phyloP scores from a whole-genome alignment of 2,113 vertebrate genomes.

The Sisor rabdophorus region DNA sequence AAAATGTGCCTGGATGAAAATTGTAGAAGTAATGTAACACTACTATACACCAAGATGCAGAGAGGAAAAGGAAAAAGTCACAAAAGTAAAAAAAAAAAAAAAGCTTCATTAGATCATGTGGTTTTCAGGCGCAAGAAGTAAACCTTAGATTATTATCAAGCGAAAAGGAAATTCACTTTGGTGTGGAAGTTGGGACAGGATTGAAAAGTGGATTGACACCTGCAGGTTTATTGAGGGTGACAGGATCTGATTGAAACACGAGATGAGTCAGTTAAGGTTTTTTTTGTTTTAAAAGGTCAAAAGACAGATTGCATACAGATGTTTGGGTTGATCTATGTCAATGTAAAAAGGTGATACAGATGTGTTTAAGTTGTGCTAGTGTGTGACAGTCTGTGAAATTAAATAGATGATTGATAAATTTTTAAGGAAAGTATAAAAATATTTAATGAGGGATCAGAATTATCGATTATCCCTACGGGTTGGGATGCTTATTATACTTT shows the following conservation, averaged over 20 bases:
- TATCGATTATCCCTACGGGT: not conserved
- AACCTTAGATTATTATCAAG: slow-evolving; percentile 65
- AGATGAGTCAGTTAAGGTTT: slow-evolving; percentile 59
- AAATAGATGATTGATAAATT: not conserved
- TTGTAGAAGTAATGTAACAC: slow-evolving; percentile 38
- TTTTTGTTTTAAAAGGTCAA: slow-evolving; percentile 55
- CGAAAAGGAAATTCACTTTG: slow-evolving; percentile 75
- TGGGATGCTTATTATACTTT: not conserved
- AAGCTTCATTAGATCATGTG: slow-evolving; percentile 62
- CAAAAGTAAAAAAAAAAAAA: not conserved
- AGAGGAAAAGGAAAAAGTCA: slow-evolving; percentile 36
- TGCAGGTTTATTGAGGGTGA: slow-evolving; percentile 64
- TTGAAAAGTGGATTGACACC: slow-evolving; percentile 70
- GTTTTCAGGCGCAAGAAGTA: slow-evolving; percentile 49
- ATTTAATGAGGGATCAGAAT: not conserved
- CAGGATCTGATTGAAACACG: slow-evolving; percentile 70
- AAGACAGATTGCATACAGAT: slow-evolving; percentile 72
- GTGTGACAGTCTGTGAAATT: not conserved
- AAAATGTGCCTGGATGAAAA: slow-evolving; percentile 8
- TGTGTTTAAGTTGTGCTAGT: not conserved
- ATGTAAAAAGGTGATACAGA: not conserved
- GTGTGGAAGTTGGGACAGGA: slow-evolving; percentile 69
- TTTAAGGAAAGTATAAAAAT: not conserved
- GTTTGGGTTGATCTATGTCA: slow-evolving; percentile 41
- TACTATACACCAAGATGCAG: slow-evolving; percentile 47